Evolutionary conservation across 2,888 invertebrate species (phyloP), one percentile per base, ranked within the genome.

Genomic region (Drosophila picticornis): DNA sequence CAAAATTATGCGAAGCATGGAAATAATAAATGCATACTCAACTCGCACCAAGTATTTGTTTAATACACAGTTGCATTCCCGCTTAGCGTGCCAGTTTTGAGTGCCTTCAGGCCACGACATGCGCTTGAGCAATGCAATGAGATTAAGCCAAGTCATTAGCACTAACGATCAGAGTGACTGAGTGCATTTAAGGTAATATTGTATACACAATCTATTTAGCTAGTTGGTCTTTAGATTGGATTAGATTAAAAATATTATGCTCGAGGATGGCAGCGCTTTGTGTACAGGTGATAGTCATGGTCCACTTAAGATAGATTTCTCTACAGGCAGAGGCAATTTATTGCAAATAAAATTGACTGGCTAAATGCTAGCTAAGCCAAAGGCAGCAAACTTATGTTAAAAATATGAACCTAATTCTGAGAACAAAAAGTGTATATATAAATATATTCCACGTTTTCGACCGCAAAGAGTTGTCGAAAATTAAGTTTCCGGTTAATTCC

Each of bases 1-100:
- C 48, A 16, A 77, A 81, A 84, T 83, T 84, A 81, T 80, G 46
- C 46, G 46, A 25, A 25, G 25, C 46, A 46, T 11, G 19, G 84
- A 73, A 46, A 50, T 27, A 19, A 50, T 11, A 50, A 11, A 50
- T 50, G 25, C 25, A 16, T 2, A 13, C 25, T 25, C 16, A 16
- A 25, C 46, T 46, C 25, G 25, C 25, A 46, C 2, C 25, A 16
- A 16, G 46, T 25, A 25, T 46, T 46, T 46, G 46, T 16, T 48
- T 25, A 13, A 48, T 9, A 22, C 43, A 43, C 22, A 6, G 16
- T 27, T 27, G 50, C 19, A 50, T 29, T 50, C 27, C 1, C 25
- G 10, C 19, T 5, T 50, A 6, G 50, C 55, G 36, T 55, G 36
- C 22, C 43, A 43, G 34, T 34, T 53, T 19, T 3, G n/a, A 10